Evolutionary conservation across 2,888 invertebrate genomes (phyloP), one percentile per base, ranked within the genome.

Genomic region (Resseliella maxima): DNA sequence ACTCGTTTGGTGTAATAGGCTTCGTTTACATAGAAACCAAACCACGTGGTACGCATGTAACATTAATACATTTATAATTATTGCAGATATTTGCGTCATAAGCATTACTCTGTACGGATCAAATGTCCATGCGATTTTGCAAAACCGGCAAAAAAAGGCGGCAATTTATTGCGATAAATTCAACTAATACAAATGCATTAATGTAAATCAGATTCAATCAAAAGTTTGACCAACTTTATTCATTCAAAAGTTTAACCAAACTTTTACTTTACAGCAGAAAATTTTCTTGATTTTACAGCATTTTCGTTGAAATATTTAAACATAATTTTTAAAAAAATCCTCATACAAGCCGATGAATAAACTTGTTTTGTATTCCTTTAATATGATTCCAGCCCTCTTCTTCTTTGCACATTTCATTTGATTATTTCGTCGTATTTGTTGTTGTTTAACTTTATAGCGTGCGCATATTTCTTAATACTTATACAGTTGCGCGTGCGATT

Each of bases 41-140:
- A 83, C 81, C 83, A 83, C 83, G 83, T 83, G 83, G 31, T 72
- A 72, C 35, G 31, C 31, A 31, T 72, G 15, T 31, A 12, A 72
- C 72, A 31, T 31, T 3, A 31, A 31, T 15, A 31, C 27, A 59
- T n/a, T n/a, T n/a, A n/a, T n/a, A n/a, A n/a, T n/a, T 15, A 31
- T 15, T 31, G 3, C 2, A 59, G 24, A n/a, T 72, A 72, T 72
- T 72, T n/a, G n/a, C n/a, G n/a, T 6, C 15, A 35, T 72, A 72
- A 31, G 72, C 72, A 72, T 31, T 31, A 8, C 27, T 5, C 12
- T 27, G 5, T 2, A 50, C 15, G 21, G 50, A 50, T 50, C 50
- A 50, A 50, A 50, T 50, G 50, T 6, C 15, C 15, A 3, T 24
- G n/a, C 24, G 24, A 59, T 24, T 59, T n/a, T n/a, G n/a, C 27